Percentiles rank a stretch among this genome's conserved stretches.
Conservation (phyloP, 2,888 invertebrate species). For the Hypena proboscidalis region DNA sequence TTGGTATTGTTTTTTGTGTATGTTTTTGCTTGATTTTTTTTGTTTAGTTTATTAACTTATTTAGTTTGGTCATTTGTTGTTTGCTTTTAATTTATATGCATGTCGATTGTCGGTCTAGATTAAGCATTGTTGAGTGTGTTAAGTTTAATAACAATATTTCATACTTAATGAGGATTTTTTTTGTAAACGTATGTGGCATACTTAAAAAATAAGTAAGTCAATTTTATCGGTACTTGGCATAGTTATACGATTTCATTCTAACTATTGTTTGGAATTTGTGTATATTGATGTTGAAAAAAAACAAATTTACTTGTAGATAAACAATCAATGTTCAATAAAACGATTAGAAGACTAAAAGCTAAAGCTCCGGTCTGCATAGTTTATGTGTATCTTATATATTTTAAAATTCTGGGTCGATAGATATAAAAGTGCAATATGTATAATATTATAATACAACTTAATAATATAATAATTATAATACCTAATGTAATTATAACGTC, state of each 20-base stretch:
- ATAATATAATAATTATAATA: not conserved
- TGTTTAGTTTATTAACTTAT: constrained; percentile 76
- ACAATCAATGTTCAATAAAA: constrained; percentile 6
- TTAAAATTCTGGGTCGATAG: not conserved
- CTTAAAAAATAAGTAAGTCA: constrained; percentile 49
- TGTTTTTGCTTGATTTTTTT: constrained; percentile 70
- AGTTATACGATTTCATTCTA: constrained; percentile 23
- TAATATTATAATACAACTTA: constrained; percentile 5
- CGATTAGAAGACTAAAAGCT: not conserved
- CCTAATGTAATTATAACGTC: not conserved
- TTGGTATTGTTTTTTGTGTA: constrained; percentile 59
- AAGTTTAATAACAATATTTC: constrained; percentile 39
- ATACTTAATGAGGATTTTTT: constrained; percentile 19
- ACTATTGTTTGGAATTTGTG: constrained; percentile 14
- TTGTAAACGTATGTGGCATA: constrained; percentile 35
- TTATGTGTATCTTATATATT: not conserved
- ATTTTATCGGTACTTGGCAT: constrained; percentile 46
- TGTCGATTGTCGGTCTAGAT: constrained; percentile 59
- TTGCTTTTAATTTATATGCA: constrained; percentile 70
- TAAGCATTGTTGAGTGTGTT: constrained; percentile 59
- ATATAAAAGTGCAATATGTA: constrained; percentile 15
- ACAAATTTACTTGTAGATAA: not conserved
- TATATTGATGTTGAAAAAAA: not conserved
- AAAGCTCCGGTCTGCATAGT: not conserved
- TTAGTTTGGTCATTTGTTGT: constrained; percentile 66